phyloP scores from a whole-genome alignment of 2,888 invertebrate species.

The Callyntrura guangdongensis region DNA sequence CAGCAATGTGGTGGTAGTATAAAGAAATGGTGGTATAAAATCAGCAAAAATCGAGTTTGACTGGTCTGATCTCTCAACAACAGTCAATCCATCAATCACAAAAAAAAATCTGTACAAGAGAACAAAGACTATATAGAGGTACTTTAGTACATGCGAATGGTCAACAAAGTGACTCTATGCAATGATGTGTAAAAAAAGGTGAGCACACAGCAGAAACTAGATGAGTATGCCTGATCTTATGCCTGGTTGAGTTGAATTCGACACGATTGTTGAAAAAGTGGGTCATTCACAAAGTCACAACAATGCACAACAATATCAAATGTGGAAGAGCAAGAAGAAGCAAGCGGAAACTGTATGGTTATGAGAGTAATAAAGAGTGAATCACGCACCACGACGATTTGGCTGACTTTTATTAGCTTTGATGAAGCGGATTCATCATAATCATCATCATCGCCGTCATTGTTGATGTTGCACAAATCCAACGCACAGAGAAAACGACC shows the following conservation, averaged over 20 bases:
- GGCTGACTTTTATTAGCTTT: slow-evolving; percentile 18
- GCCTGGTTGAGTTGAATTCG: slow-evolving; percentile 51
- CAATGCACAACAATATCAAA: slow-evolving; percentile 43
- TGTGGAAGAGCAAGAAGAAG: neutral
- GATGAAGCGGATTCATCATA: slow-evolving; percentile 25
- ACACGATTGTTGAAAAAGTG: slow-evolving; percentile 31
- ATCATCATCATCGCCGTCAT: neutral
- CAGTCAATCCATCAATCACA: slow-evolving; percentile 57
- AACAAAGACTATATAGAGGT: neutral
- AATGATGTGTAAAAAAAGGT: slow-evolving; percentile 35
- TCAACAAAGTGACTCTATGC: slow-evolving; percentile 1
- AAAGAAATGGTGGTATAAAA: slow-evolving; percentile 55
- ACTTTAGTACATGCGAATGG: neutral
- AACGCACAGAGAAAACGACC: neutral
- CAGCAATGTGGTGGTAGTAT: neutral
- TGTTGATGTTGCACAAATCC: neutral
- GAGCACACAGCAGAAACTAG: neutral
- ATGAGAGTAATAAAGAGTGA: neutral
- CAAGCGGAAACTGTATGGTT: neutral
- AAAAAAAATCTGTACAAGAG: slow-evolving; percentile 8
- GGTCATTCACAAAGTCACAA: slow-evolving; percentile 51
- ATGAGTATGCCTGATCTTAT: slow-evolving; percentile 16
- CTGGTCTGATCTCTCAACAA: slow-evolving; percentile 67
- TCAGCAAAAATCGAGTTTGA: slow-evolving; percentile 75
- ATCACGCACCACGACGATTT: slow-evolving; percentile 44